A percentile compares a stretch with the other conserved stretches of the same genome.
phyloP scores from a whole-genome alignment of 2,888 invertebrate genomes.

The Pachymerium ferrugineum region DNA sequence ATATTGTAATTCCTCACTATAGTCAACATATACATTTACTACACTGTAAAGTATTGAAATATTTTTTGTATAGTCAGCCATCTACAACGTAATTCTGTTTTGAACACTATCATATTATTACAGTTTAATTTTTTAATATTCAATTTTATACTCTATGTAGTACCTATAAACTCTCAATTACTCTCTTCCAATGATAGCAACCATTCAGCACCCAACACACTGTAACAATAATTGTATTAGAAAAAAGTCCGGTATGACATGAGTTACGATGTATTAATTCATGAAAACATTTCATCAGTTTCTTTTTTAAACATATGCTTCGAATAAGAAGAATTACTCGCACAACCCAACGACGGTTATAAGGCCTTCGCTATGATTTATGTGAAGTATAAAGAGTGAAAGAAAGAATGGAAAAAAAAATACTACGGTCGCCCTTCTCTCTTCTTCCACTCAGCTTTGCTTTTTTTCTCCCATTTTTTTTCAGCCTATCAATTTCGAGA shows the following conservation, averaged over 20 bases:
- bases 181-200: no score
- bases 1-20: no score
- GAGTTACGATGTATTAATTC: conserved; percentile 38
- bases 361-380: conserved; percentile 38
- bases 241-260: conserved; percentile 23
- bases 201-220: neutral
- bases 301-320: conserved; percentile 35
- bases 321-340: conserved; percentile 35
- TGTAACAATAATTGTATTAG: neutral
- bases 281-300: conserved; percentile 36
- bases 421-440: neutral
- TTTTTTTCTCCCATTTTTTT: neutral
- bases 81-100: no score
- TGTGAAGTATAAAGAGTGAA: conserved; percentile 31
- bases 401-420: neutral
- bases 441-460: conserved; percentile 29
- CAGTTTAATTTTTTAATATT: no score
- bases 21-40: no score
- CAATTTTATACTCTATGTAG: no score
- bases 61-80: no score
- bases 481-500: conserved; percentile 38
- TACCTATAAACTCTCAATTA: no score
- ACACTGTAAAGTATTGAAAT: no score
- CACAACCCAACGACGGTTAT: conserved; percentile 34
- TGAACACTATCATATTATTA: no score